phyloP scores from a whole-genome alignment of 2,797 vertebrate species.

The Luscinia luscinia region DNA sequence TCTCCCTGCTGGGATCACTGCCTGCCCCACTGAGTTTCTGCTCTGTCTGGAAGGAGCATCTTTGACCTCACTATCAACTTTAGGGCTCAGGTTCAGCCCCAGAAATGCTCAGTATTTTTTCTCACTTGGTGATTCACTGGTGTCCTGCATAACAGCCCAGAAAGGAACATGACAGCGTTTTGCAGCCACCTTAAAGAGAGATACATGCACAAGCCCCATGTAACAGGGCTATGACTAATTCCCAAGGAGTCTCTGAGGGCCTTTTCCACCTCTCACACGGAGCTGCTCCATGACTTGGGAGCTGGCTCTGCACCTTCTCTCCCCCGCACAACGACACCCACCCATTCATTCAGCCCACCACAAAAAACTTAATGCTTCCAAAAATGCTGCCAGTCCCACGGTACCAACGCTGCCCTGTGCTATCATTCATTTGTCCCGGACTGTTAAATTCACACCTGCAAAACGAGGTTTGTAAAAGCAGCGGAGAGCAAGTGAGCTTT shows the following conservation, averaged over 20 bases:
- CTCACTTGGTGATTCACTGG: accelerated
- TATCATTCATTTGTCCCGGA: not conserved
- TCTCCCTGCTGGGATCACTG: not conserved
- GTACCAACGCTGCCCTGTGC: not conserved
- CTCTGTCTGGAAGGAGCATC: not conserved
- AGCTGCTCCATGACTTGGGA: not conserved
- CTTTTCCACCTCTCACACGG: accelerated
- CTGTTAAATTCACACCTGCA: not conserved
- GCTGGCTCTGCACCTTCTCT: not conserved
- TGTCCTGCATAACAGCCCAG: not conserved
- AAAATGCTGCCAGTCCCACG: not conserved
- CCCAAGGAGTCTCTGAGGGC: not conserved
- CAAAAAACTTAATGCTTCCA: not conserved
- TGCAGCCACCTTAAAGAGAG: not conserved
- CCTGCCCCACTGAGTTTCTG: not conserved
- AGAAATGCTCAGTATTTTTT: not conserved
- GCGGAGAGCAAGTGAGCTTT: accelerated
- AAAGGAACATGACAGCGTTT: not conserved
- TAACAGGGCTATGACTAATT: not conserved
- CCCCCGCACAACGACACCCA: not conserved
- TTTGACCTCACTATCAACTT: not conserved
- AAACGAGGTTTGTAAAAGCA: not conserved
- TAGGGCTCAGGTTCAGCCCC: not conserved
- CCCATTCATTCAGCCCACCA: not conserved
- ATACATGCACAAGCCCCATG: not conserved